Evolutionary conservation across 1,140 invertebrate genomes (phyloP), one percentile per base, ranked within the genome.

Genomic region (Leptonema lineaticorne): DNA sequence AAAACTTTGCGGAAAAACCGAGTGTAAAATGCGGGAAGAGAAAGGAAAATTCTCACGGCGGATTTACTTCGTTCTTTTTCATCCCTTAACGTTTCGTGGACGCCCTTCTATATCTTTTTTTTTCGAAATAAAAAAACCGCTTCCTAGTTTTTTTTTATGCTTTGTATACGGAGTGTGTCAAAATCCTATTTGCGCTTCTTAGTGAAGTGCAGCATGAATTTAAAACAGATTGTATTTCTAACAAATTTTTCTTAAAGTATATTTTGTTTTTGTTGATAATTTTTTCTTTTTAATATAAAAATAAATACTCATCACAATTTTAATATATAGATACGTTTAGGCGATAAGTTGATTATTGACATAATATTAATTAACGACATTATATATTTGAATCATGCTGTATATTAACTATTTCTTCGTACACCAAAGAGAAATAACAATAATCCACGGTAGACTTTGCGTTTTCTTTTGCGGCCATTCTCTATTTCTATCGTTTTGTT

Each of bases 21-120:
- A 68, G 60, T 41, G 68, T 58, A 63, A 58, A 16, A 53, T 37
- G 22, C 2, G 37, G 37, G 18, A 46, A 57, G 58, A 69, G 53
- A 48, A 59, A 59, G 33, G 59, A 62, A 69, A 64, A 69, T 50
- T 58, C 64, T 37, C 50, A 67, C 64, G 64, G 68, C 26, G 62
- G 56, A 63, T 69, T 64, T 69, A 57, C 30, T 62, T 63, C 46
- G 30, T 48, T 46, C 22, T 60, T 24, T 59, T 41, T n/a, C n/a
- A n/a, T n/a, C n/a, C n/a, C n/a, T n/a, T n/a, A n/a, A n/a, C n/a
- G n/a, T n/a, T n/a, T n/a, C n/a, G n/a, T n/a, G n/a, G n/a, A n/a
- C n/a, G n/a, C n/a, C n/a, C n/a, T 62, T 62, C 33, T 45, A 53
- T 53, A 41, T 41, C 16, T 41, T 41, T 41, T 41, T 16, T 16